Evolutionary conservation across 2,797 vertebrate genomes (phyloP).

Genomic region (Micrastur ruficollis): DNA sequence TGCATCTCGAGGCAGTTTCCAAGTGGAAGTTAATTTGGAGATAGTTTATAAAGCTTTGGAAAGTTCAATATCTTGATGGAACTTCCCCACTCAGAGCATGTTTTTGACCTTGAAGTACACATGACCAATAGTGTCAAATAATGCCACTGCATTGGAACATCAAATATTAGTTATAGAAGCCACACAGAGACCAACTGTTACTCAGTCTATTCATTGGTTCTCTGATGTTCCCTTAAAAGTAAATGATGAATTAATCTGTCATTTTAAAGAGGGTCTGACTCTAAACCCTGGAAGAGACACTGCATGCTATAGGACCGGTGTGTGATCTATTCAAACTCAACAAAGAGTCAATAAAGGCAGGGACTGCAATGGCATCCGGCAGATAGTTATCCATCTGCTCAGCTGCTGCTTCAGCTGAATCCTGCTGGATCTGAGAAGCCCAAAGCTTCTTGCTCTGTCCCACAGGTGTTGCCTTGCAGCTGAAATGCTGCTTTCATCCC

Average conservation of each 20-base stretch:
- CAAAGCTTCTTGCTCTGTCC: background rate
- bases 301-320: rapidly evolving
- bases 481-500: background rate
- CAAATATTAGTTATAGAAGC: background rate
- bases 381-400: background rate
- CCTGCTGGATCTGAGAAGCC: background rate
- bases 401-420: background rate
- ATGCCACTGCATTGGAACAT: background rate
- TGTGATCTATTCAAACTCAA: background rate
- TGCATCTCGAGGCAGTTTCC: background rate
- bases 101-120: background rate
- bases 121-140: background rate
- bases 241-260: background rate
- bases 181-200: background rate
- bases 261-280: background rate
- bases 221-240: background rate
- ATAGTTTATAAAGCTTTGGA: background rate
- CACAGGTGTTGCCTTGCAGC: background rate
- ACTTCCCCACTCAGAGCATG: background rate
- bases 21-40: background rate
- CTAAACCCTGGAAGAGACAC: background rate
- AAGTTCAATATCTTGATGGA: background rate
- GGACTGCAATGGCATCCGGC: background rate
- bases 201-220: background rate
- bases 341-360: background rate